These are phyloP conservation scores for Eupleurogrammus muticus DNA, from an alignment of 2,797 vertebrate genomes.

Conservation along the genomic window DNA sequence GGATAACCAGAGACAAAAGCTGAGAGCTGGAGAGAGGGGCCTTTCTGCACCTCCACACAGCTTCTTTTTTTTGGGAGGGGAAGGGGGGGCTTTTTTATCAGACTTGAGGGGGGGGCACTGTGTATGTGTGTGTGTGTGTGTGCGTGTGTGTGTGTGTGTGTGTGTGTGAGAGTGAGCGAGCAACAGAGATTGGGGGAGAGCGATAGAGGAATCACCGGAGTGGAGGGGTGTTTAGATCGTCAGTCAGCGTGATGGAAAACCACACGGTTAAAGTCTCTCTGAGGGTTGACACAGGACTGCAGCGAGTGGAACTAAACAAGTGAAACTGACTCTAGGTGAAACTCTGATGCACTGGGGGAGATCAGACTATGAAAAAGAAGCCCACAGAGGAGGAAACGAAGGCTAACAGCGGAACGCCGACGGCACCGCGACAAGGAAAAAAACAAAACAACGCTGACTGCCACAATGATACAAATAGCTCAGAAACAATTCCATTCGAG, in stretches of 20 bases:
- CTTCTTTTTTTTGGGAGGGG: constrained; percentile 31
- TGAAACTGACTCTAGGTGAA: constrained; percentile 62
- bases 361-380: constrained; percentile 34
- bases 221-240: constrained; percentile 78
- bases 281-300: constrained; percentile 67
- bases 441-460: constrained; percentile 20
- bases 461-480: constrained; percentile 22
- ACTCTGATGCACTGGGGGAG: constrained; percentile 41
- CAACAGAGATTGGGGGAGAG: constrained; percentile 63
- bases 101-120: constrained; percentile 46
- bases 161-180: constrained; percentile 23
- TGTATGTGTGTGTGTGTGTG: constrained; percentile 32
- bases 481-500: constrained; percentile 49
- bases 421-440: constrained; percentile 39
- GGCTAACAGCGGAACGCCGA: constrained; percentile 40
- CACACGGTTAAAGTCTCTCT: constrained; percentile 72
- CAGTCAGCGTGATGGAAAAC: constrained; percentile 78
- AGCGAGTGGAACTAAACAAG: constrained; percentile 65
- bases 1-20: constrained; percentile 77
- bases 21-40: constrained; percentile 58
- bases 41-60: constrained; percentile 65
- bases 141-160: constrained; percentile 22
- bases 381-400: constrained; percentile 23
- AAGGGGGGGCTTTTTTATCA: constrained; percentile 56
- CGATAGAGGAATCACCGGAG: constrained; percentile 76